These are phyloP conservation scores for Altica lythri DNA, from an alignment of 2,888 invertebrate genomes.

Conservation along the genomic window DNA sequence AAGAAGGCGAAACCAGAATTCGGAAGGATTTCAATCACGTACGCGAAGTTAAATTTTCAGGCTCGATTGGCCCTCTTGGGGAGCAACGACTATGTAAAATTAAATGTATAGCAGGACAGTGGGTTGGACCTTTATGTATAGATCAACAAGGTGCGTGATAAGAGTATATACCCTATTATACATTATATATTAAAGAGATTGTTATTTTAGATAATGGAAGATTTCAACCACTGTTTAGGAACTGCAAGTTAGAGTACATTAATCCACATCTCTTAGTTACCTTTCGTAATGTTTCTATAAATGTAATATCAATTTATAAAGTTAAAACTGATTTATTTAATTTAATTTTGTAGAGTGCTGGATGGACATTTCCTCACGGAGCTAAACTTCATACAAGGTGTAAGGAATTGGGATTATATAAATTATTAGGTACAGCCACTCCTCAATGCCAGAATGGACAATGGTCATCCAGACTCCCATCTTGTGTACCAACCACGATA, in stretches of 20 bases:
- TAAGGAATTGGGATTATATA: conserved; percentile 81
- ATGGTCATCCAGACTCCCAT: conserved; percentile 79
- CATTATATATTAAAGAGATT: neutral
- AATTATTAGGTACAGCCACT: conserved; percentile 77
- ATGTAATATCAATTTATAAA: conserved; percentile 61
- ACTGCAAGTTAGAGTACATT: conserved; percentile 72
- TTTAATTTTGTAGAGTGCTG: conserved; percentile 59
- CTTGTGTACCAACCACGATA: conserved; percentile 84
- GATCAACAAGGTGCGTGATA: conserved; percentile 68
- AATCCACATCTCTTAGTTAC: conserved; percentile 72
- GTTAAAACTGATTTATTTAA: neutral
- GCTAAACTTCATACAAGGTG: conserved; percentile 77
- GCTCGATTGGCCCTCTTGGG: conserved; percentile 73
- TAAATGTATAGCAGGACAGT: conserved; percentile 81
- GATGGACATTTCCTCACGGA: conserved; percentile 76
- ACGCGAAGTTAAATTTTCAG: conserved; percentile 73
- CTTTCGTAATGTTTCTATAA: conserved; percentile 74
- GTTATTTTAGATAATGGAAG: conserved; percentile 67
- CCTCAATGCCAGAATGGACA: conserved; percentile 81
- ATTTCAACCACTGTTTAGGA: conserved; percentile 76
- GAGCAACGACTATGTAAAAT: conserved; percentile 80
- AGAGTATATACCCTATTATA: neutral
- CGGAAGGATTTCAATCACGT: conserved; percentile 56
- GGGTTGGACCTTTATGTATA: conserved; percentile 83
- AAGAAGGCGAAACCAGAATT: conserved; percentile 51